These are phyloP conservation scores for Guaruba guarouba DNA, from an alignment of 2,113 vertebrate genomes.

Conservation along the genomic window DNA sequence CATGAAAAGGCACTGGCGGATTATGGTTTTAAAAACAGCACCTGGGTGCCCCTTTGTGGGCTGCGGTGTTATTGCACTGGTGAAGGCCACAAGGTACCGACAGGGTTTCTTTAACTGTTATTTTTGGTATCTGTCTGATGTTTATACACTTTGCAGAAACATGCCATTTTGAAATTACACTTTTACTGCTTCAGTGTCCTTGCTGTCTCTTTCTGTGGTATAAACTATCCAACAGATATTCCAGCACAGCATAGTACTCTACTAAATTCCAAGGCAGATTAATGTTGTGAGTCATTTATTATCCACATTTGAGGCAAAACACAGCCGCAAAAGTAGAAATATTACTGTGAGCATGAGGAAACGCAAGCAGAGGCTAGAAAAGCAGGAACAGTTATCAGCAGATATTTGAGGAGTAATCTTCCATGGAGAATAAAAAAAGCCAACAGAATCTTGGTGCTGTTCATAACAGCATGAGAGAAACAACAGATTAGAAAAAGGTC, in stretches of 20 bases:
- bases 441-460: not conserved
- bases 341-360: not conserved
- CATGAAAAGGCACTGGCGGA: not conserved
- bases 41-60: constrained; percentile 50
- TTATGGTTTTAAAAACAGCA: not conserved
- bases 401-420: not conserved
- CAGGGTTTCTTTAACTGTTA: not conserved
- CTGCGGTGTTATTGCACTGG: constrained; percentile 18
- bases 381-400: not conserved
- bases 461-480: not conserved
- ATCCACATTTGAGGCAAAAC: constrained; percentile 1
- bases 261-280: not conserved
- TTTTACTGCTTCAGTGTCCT: not conserved
- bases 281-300: constrained; percentile 29
- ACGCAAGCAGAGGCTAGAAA: not conserved
- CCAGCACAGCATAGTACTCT: not conserved
- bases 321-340: not conserved
- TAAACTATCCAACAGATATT: not conserved
- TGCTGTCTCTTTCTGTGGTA: not conserved
- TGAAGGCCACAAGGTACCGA: not conserved
- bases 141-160: constrained; percentile 3
- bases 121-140: constrained; percentile 14
- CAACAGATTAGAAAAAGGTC: not conserved
- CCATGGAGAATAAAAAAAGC: not conserved
- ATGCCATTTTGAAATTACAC: constrained; percentile 10